Evolutionary conservation across 2,113 vertebrate species (phyloP).

Genomic region (Strix aluco): DNA sequence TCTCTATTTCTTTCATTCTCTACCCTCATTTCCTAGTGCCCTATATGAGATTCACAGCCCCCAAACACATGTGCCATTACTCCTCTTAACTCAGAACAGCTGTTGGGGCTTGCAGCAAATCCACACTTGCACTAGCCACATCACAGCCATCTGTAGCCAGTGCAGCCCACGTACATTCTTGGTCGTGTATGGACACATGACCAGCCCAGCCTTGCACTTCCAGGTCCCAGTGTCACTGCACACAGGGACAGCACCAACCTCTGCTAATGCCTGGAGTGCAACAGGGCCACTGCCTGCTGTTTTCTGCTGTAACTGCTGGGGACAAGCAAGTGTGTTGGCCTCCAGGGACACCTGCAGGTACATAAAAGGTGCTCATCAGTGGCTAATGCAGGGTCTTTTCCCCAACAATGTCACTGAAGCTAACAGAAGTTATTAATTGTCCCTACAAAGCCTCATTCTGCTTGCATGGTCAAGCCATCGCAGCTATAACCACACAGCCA

Average conservation of each 20-base stretch:
- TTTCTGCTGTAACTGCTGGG: not conserved
- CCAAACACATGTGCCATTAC: not conserved
- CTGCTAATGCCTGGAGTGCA: not conserved
- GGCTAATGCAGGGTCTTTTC: not conserved
- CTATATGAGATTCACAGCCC: not conserved
- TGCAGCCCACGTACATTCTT: accelerated
- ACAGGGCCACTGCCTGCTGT: not conserved
- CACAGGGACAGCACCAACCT: not conserved
- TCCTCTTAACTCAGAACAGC: not conserved
- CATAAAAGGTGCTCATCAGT: not conserved
- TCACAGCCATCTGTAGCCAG: not conserved
- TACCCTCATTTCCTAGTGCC: not conserved
- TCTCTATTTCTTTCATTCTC: no score
- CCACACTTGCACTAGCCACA: not conserved
- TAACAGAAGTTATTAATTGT: not conserved
- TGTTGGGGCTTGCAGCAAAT: not conserved
- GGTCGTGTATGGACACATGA: not conserved
- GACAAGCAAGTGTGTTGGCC: not conserved
- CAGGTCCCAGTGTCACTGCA: not conserved
- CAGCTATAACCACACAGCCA: not conserved
- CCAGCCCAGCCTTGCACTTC: not conserved
- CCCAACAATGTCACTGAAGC: not conserved
- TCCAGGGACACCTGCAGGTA: not conserved
- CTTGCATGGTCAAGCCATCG: not conserved
- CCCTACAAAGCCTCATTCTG: not conserved